Conservation (phyloP, 2,797 vertebrate species). For the Acanthornis magna region DNA sequence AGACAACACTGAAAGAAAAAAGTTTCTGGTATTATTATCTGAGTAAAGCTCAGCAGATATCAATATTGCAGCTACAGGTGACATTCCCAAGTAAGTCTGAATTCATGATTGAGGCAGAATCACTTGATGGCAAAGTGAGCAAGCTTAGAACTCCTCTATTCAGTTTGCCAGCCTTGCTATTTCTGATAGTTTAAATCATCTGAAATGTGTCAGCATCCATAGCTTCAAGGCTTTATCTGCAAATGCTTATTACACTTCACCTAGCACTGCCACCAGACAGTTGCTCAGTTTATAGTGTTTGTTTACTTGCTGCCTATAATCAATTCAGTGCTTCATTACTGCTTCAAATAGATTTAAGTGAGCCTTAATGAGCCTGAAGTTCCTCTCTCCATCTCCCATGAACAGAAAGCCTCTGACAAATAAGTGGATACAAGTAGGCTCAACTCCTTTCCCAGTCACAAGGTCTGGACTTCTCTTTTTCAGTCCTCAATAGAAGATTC, state of each 20-base stretch:
- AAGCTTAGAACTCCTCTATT: neutral
- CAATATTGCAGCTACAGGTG: neutral
- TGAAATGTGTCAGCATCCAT: neutral
- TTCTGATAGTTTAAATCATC: neutral
- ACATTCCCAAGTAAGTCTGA: neutral
- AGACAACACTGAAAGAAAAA: slow-evolving; percentile 56
- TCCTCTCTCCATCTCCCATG: neutral
- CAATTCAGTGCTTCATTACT: neutral
- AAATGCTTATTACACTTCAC: neutral
- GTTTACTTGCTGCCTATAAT: slow-evolving; percentile 11
- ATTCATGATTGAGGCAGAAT: neutral
- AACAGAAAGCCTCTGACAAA: neutral
- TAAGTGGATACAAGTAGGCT: neutral
- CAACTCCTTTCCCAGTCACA: neutral
- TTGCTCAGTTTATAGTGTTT: neutral
- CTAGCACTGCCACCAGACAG: neutral
- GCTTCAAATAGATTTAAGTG: slow-evolving; percentile 12
- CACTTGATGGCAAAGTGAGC: neutral
- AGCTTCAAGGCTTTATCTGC: slow-evolving; percentile 8
- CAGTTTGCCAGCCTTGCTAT: neutral
- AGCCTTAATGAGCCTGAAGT: neutral
- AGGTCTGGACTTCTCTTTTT: neutral
- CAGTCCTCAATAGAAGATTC: neutral
- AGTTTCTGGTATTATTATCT: neutral
- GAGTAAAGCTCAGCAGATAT: neutral